Conservation (phyloP, 2,113 vertebrate genomes). For the Aphyosemion australe region DNA sequence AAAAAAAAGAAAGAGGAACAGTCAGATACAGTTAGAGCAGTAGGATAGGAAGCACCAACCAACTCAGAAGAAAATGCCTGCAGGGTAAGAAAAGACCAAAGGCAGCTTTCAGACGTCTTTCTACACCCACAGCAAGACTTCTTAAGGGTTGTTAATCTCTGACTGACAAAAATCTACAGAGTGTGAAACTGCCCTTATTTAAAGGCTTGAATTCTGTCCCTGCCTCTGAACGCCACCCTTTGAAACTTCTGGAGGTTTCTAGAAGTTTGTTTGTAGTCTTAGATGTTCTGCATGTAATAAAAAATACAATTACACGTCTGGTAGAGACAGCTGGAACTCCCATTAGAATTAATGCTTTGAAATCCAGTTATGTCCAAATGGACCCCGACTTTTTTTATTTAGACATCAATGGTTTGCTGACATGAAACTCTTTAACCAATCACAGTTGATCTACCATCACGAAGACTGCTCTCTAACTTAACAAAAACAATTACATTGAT, state of each 20-base stretch:
- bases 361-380: background rate
- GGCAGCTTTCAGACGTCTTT: background rate
- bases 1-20: background rate
- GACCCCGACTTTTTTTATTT: too few species aligned
- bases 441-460: too few species aligned
- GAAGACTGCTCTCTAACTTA: too few species aligned
- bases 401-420: too few species aligned
- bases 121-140: background rate
- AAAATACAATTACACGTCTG: background rate
- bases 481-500: too few species aligned
- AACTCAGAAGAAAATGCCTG: background rate
- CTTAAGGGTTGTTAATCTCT: background rate
- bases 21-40: background rate
- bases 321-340: too few species aligned
- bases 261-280: background rate
- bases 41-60: background rate
- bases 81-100: constrained; percentile 1
- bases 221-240: background rate
- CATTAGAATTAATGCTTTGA: too few species aligned
- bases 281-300: background rate
- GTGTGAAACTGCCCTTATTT: background rate
- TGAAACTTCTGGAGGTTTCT: background rate
- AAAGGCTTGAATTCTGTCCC: background rate
- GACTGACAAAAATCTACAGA: constrained; percentile 1
- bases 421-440: too few species aligned